Percentiles rank a stretch among this genome's conserved stretches.
phyloP scores from a whole-genome alignment of 1,140 invertebrate species.

The Scaptomyza hsui region DNA sequence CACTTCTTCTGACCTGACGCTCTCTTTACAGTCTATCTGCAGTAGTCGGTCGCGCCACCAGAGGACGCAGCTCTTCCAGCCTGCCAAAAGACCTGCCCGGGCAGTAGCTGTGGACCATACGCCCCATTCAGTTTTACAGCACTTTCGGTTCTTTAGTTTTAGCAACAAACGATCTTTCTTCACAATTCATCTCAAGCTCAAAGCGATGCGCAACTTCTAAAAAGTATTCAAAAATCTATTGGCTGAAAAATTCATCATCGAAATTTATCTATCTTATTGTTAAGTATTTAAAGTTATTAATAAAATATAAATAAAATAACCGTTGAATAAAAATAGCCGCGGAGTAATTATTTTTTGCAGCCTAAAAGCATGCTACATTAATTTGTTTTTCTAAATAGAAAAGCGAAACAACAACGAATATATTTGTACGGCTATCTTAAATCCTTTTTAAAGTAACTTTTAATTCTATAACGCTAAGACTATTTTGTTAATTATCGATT shows the following conservation, averaged over 20 bases:
- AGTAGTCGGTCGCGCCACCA: slow-evolving; percentile 58
- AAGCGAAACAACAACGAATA: neutral
- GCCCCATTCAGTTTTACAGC: slow-evolving; percentile 43
- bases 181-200: slow-evolving; percentile 38
- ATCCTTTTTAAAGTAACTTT: too few relatives aligned
- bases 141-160: slow-evolving; percentile 54
- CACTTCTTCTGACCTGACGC: slow-evolving; percentile 64
- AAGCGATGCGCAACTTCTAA: slow-evolving; percentile 16
- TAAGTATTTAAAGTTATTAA: slow-evolving; percentile 69
- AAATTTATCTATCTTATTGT: slow-evolving; percentile 52
- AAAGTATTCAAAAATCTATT: slow-evolving; percentile 13
- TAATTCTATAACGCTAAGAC: too few relatives aligned
- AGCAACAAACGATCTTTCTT: slow-evolving; percentile 45
- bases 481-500: too few relatives aligned
- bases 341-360: neutral
- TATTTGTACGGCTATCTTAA: too few relatives aligned
- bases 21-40: slow-evolving; percentile 78
- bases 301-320: slow-evolving; percentile 57
- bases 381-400: neutral
- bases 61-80: slow-evolving; percentile 44
- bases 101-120: slow-evolving; percentile 61
- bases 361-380: slow-evolving; percentile 44
- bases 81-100: slow-evolving; percentile 37
- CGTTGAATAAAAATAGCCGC: slow-evolving; percentile 49
- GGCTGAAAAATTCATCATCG: slow-evolving; percentile 31